Evolutionary conservation across 1,140 invertebrate species (phyloP), one percentile per base, ranked within the genome.

Genomic region (Pararge aegeria): DNA sequence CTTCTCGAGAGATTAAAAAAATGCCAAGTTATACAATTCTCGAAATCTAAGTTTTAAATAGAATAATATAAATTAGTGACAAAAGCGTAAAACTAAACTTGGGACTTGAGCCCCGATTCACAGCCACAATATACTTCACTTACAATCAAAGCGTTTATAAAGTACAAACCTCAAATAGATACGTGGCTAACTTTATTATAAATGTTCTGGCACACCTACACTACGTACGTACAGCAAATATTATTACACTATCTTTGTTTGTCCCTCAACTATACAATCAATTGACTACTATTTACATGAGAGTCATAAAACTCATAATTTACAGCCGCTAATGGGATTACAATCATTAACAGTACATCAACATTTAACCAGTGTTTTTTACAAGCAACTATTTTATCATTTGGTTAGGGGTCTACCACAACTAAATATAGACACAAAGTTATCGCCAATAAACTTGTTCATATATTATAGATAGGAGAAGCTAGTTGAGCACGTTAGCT

Each of bases 101-200:
- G 75, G 75, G 78, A 75, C 69, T 68, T 58, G 64, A 71, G 70
- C 70, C 80, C 78, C 73, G 65, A 64, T 83, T 89, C 83, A 87
- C 83, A 87, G 83, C 83, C 86, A 89, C 82, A 82, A 85, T 88
- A 86, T 74, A 83, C 68, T 82, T 79, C 93, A 98, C 91, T 99
- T 78, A 85, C 65, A 75, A 78, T 77, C 75, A 79, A 83, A 85
- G 80, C 80, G 68, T 78, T 78, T 75, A 75, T 72, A 82, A 83
- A 80, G 72, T 83, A 84, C 74, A 83, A 80, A 76, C 73, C 66
- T 68, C 58, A 1, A 63, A 75, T 67, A 73, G 58, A 67, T 70
- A 75, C 68, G 78, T 78, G 78, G 80, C 77, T 73, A 70, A 29
- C 67, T 72, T 62, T 67, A 70, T 54, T 53, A 61, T 72, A 71